phyloP scores from a whole-genome alignment of 2,888 invertebrate genomes.

The Eupithecia centaureata region DNA sequence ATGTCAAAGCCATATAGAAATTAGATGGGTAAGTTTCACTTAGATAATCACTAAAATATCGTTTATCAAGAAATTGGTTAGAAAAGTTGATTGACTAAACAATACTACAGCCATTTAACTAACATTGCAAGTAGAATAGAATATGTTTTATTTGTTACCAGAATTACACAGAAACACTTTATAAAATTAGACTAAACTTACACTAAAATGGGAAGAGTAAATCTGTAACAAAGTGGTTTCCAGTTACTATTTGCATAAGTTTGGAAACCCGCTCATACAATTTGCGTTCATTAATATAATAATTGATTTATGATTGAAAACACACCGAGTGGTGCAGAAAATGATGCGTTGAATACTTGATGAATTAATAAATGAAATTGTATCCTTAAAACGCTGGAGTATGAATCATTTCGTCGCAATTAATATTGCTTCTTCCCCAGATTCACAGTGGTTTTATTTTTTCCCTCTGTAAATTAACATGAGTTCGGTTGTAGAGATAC shows the following conservation, averaged over 20 bases:
- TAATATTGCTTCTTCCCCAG: neutral
- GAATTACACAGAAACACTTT: too few relatives aligned
- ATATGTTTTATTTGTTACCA: too few relatives aligned
- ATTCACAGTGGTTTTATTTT: too few relatives aligned
- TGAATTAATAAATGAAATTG: conserved; percentile 56
- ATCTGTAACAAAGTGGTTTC: too few relatives aligned
- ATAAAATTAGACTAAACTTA: too few relatives aligned
- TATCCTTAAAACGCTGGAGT: conserved; percentile 40
- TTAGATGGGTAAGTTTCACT: neutral
- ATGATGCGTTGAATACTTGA: conserved; percentile 59
- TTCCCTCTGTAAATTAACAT: too few relatives aligned
- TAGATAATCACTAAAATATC: neutral
- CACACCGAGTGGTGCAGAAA: conserved; percentile 45
- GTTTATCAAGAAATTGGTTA: neutral
- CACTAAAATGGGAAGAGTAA: too few relatives aligned
- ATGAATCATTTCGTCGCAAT: conserved; percentile 3
- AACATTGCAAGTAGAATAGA: neutral
- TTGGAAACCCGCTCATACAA: conserved; percentile 27
- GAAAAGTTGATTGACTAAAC: neutral
- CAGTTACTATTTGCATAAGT: conserved; percentile 1
- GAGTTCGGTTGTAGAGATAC: too few relatives aligned
- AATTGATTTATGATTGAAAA: conserved; percentile 42
- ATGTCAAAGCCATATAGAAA: neutral
- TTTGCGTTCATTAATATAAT: conserved; percentile 32
- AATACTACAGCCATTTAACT: neutral